These are phyloP conservation scores for Drosophila dives DNA, from an alignment of 2,888 invertebrate genomes.

Conservation along the genomic window DNA sequence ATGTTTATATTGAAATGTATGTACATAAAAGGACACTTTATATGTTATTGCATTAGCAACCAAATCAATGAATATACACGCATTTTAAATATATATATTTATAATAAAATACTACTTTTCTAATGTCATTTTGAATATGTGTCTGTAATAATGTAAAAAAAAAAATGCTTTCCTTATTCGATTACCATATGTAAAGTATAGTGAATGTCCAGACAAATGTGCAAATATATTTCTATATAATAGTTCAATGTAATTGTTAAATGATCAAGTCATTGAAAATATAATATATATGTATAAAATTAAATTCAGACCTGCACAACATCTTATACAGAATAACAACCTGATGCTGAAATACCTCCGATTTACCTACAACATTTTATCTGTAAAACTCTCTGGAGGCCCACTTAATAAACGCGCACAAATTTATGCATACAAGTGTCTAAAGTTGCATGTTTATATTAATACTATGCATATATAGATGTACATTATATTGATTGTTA, in stretches of 20 bases:
- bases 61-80: conserved; percentile 31
- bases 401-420: conserved; percentile 1
- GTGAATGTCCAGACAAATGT: conserved; percentile 17
- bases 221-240: conserved; percentile 12
- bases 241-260: conserved; percentile 35
- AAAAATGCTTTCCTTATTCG: conserved; percentile 6
- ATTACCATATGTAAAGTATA: conserved; percentile 6
- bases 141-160: conserved; percentile 23
- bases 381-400: conserved; percentile 21
- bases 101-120: conserved; percentile 34
- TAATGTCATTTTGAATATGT: conserved; percentile 31
- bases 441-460: conserved; percentile 12
- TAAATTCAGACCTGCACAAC: conserved; percentile 30
- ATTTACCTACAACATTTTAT: conserved; percentile 47
- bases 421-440: conserved; percentile 7
- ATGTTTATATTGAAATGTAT: conserved; percentile 1
- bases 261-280: conserved; percentile 20
- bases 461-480: conserved; percentile 11
- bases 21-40: conserved; percentile 2
- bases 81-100: conserved; percentile 30
- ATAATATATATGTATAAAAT: conserved; percentile 16
- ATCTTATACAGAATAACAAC: conserved; percentile 31
- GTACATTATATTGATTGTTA: conserved; percentile 37
- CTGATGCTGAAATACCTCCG: conserved; percentile 72
- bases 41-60: conserved; percentile 3